A percentile compares a stretch with the other conserved stretches of the same genome.
phyloP scores from a whole-genome alignment of 2,888 invertebrate genomes.

The Geophilus truncorum region DNA sequence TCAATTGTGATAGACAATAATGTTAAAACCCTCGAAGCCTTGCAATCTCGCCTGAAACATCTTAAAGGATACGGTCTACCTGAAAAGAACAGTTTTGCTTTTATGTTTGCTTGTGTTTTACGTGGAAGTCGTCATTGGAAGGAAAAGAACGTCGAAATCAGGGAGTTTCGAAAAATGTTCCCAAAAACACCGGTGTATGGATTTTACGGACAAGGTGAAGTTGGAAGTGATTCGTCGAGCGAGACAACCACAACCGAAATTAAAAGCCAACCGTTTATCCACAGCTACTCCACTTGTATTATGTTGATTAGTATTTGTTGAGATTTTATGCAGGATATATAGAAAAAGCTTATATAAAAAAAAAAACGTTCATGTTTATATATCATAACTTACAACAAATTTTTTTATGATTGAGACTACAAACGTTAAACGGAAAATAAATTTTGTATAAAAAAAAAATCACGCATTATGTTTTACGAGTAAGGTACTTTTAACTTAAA shows the following conservation, averaged over 20 bases:
- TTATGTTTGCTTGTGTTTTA: slow-evolving; percentile 52
- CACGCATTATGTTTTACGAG: not conserved
- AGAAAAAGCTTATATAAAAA: slow-evolving; percentile 15
- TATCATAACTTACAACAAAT: not conserved
- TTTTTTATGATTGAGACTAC: not conserved
- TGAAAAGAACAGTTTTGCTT: slow-evolving; percentile 43
- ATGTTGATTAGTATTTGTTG: slow-evolving; percentile 32
- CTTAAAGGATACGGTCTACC: slow-evolving; percentile 40
- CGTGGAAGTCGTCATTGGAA: slow-evolving; percentile 45
- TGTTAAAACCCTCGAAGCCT: slow-evolving; percentile 36
- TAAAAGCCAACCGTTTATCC: slow-evolving; percentile 25
- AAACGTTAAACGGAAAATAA: not conserved
- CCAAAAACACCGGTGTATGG: slow-evolving; percentile 51
- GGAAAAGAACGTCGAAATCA: slow-evolving; percentile 47
- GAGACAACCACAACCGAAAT: not conserved
- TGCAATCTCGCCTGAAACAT: slow-evolving; percentile 39
- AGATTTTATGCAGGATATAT: slow-evolving; percentile 11
- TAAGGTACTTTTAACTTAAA: no score
- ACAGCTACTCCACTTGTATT: slow-evolving; percentile 35
- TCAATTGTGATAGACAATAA: slow-evolving; percentile 40
- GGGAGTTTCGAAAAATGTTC: slow-evolving; percentile 48
- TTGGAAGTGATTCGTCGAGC: slow-evolving; percentile 42
- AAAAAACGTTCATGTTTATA: not conserved
- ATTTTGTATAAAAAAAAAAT: not conserved
- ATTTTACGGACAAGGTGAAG: slow-evolving; percentile 52